Evolutionary conservation across 2,888 invertebrate species (phyloP).

Genomic region (Cephonodes hylas): DNA sequence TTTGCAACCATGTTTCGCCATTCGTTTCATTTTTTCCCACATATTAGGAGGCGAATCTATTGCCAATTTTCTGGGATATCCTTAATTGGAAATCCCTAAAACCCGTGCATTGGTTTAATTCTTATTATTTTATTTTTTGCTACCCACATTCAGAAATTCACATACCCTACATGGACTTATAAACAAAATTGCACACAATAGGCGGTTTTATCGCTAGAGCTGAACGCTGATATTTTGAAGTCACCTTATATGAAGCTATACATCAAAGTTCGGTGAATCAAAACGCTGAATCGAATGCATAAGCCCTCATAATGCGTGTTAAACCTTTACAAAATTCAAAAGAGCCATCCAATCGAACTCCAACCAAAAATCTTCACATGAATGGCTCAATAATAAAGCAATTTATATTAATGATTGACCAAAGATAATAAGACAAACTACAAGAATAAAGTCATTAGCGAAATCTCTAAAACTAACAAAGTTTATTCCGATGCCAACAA

Average conservation of each 20-base stretch:
- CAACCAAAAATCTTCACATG: conserved; percentile 23
- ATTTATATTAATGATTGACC: conserved; percentile 53
- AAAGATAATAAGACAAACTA: conserved; percentile 55
- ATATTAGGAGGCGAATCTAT: too few species aligned
- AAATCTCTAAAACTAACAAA: conserved; percentile 70
- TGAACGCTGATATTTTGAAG: too few species aligned
- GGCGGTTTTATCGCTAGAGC: too few species aligned
- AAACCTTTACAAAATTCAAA: background rate
- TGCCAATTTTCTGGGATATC: too few species aligned
- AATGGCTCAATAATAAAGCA: conserved; percentile 40
- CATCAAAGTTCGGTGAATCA: background rate
- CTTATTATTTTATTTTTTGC: too few species aligned
- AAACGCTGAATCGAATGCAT: background rate
- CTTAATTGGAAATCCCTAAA: too few species aligned
- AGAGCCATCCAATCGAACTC: background rate
- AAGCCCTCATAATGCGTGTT: background rate
- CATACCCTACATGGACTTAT: too few species aligned
- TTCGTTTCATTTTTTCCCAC: too few species aligned
- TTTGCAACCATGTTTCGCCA: too few species aligned
- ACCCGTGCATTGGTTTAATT: too few species aligned
- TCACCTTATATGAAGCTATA: background rate
- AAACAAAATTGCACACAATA: too few species aligned
- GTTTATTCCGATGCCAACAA: conserved; percentile 33
- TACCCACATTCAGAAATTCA: too few species aligned
- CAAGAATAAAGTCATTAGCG: conserved; percentile 63